phyloP scores from a whole-genome alignment of 2,113 vertebrate genomes.

The Osmerus mordax region DNA sequence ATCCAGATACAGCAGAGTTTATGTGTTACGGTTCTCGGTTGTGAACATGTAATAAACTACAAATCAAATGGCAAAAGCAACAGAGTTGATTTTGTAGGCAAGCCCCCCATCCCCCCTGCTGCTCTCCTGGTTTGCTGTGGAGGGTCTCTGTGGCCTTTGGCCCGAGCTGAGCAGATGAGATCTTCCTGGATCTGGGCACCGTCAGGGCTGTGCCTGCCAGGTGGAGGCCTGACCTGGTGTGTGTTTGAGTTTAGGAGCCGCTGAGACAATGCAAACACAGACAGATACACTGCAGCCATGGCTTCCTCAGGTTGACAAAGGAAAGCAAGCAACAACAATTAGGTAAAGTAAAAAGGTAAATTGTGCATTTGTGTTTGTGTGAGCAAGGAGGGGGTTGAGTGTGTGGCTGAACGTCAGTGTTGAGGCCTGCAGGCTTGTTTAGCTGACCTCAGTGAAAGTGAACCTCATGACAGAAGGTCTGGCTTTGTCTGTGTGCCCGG shows the following conservation, averaged over 20 bases:
- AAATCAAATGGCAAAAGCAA: background rate
- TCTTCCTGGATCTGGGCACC: slow-evolving; percentile 8
- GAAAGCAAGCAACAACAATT: slow-evolving; percentile 35
- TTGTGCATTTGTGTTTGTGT: slow-evolving; percentile 24
- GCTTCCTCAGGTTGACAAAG: slow-evolving; percentile 24
- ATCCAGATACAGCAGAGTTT: too few species aligned
- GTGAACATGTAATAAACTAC: background rate
- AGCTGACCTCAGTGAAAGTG: slow-evolving; percentile 75
- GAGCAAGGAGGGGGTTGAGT: slow-evolving; percentile 21
- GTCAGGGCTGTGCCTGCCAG: background rate
- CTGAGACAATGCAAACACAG: slow-evolving; percentile 40
- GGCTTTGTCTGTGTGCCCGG: slow-evolving; percentile 79
- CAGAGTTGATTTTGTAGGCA: background rate
- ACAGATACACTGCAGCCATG: slow-evolving; percentile 40
- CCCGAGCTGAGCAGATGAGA: background rate
- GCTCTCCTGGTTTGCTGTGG: background rate
- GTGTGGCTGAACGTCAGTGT: slow-evolving; percentile 50
- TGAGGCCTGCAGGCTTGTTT: slow-evolving; percentile 63
- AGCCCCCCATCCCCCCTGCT: background rate
- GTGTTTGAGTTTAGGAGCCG: slow-evolving; percentile 8
- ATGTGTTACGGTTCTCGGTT: slow-evolving; percentile 5
- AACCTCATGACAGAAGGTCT: slow-evolving; percentile 75
- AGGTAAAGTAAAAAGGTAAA: background rate
- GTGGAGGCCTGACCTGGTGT: background rate
- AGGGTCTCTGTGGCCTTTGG: background rate